Evolutionary conservation across 1,140 invertebrate genomes (phyloP).

Genomic region (Drosophila albomicans): DNA sequence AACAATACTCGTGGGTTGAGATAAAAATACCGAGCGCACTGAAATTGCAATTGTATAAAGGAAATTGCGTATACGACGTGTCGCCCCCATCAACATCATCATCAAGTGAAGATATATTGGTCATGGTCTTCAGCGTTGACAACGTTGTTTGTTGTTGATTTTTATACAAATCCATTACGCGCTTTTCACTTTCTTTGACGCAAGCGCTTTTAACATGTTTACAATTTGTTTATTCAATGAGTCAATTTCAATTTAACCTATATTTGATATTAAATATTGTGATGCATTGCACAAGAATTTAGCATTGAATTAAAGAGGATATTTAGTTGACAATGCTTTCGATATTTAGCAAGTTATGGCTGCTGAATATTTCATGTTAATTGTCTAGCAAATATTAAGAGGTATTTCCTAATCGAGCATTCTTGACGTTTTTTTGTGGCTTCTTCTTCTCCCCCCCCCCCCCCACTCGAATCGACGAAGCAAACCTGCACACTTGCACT

Average conservation of each 20-base stretch:
- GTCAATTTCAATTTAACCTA: constrained; percentile 20
- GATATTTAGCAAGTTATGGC: neutral
- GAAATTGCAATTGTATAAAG: constrained; percentile 47
- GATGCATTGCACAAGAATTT: neutral
- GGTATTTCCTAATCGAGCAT: neutral
- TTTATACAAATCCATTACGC: constrained; percentile 42
- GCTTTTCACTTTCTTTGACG: constrained; percentile 76
- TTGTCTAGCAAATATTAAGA: neutral
- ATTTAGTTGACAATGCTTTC: neutral
- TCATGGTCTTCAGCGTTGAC: constrained; percentile 38
- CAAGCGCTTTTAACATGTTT: constrained; percentile 38
- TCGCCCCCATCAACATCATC: neutral
- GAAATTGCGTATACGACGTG: constrained; percentile 50
- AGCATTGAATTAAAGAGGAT: neutral
- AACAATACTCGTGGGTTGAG: constrained; percentile 20
- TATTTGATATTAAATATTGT: constrained; percentile 9
- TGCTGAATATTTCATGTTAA: neutral
- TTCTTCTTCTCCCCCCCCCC: neutral
- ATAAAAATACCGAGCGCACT: constrained; percentile 21
- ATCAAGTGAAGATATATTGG: constrained; percentile 42
- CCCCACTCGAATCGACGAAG: constrained; percentile 13
- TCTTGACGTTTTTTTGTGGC: neutral
- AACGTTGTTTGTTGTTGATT: constrained; percentile 71
- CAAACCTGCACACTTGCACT: constrained; percentile 55
- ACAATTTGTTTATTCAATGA: constrained; percentile 50